Percentiles rank a stretch among this genome's conserved stretches.
phyloP scores from a whole-genome alignment of 2,797 vertebrate species.

The Falco columbarius region DNA sequence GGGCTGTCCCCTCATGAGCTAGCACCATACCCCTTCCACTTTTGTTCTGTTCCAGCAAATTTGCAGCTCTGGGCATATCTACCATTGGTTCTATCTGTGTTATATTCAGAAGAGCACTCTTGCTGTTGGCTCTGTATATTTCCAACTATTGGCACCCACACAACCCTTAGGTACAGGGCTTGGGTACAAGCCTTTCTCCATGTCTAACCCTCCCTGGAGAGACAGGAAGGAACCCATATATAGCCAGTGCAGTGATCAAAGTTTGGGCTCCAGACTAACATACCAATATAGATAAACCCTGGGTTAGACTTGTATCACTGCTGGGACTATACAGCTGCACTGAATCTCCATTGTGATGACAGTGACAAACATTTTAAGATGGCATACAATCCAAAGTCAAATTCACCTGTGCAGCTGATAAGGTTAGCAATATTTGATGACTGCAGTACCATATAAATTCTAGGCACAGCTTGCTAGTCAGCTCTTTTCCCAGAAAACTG shows the following conservation, averaged over 20 bases:
- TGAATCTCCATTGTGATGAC: not conserved
- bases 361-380: not conserved
- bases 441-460: not conserved
- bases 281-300: not conserved
- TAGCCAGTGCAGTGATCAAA: not conserved
- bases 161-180: not conserved
- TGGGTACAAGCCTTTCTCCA: not conserved
- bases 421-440: not conserved
- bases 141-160: not conserved
- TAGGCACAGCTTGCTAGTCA: not conserved
- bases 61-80: not conserved
- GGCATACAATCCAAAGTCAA: not conserved
- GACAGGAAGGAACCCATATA: not conserved
- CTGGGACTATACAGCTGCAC: not conserved
- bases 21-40: not conserved
- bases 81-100: not conserved
- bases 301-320: not conserved
- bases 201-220: not conserved
- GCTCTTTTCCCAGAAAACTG: not conserved
- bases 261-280: not conserved
- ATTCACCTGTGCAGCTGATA: not conserved
- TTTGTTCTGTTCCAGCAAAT: not conserved
- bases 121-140: not conserved
- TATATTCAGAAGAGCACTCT: not conserved
- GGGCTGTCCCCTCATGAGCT: not conserved